Conservation (phyloP, 2,113 vertebrate species). For the Ivindomyrus marchei region DNA sequence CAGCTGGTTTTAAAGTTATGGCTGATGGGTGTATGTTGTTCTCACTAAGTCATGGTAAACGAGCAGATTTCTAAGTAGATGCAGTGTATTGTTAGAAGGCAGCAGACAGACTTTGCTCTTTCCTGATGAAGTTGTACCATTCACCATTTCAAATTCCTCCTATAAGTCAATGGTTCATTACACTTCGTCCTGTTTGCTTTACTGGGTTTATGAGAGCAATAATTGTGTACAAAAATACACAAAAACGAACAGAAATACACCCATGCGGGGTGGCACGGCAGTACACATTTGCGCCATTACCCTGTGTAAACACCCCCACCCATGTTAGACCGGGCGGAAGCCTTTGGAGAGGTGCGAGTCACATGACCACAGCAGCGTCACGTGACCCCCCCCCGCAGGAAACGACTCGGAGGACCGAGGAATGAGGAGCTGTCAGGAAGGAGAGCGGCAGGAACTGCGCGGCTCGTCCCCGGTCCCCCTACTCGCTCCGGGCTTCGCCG, state of each 20-base stretch:
- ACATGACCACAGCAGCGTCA: slow-evolving; percentile 22
- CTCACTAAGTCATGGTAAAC: not conserved
- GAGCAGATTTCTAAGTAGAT: not conserved
- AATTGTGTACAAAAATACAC: not conserved
- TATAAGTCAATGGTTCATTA: not conserved
- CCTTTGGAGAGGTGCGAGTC: not conserved
- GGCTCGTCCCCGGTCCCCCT: not conserved
- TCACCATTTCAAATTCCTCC: not conserved
- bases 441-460: not conserved
- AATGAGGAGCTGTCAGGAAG: slow-evolving; percentile 16
- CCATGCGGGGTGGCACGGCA: not conserved
- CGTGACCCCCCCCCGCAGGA: slow-evolving; percentile 43
- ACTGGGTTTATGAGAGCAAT: not conserved
- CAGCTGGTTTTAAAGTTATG: not conserved
- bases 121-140: not conserved
- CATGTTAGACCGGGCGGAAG: not conserved
- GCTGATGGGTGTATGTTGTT: not conserved
- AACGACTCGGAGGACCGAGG: slow-evolving; percentile 26
- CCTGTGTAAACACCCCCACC: not conserved
- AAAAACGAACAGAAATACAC: not conserved
- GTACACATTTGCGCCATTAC: not conserved
- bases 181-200: not conserved
- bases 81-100: not conserved
- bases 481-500: not conserved
- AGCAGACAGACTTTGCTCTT: not conserved